Conservation (phyloP, 2,888 invertebrate genomes). For the Agrochola circellaris region DNA sequence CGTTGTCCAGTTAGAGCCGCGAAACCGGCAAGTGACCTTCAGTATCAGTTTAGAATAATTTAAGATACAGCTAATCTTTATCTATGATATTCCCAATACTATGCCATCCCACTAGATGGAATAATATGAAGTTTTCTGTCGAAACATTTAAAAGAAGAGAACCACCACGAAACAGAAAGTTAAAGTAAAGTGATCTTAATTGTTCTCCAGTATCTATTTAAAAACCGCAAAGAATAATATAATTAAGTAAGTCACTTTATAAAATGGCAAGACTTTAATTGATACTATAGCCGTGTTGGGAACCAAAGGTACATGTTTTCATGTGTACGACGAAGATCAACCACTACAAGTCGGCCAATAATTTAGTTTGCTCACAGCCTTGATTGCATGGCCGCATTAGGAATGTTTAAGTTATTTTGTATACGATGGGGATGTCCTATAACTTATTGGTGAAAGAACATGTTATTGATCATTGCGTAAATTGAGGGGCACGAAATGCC, state of each 20-base stretch:
- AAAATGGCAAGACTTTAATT: constrained; percentile 21
- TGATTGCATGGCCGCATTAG: constrained; percentile 1
- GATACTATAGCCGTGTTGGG: not conserved
- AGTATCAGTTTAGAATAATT: not conserved
- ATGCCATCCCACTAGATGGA: no score
- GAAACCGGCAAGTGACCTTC: not conserved
- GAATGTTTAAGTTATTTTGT: constrained; percentile 1
- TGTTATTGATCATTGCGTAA: not conserved
- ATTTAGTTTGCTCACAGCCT: constrained; percentile 8
- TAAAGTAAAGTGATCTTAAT: not conserved
- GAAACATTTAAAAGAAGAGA: constrained; percentile 1
- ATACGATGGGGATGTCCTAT: not conserved
- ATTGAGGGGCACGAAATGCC: not conserved
- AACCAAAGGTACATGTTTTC: constrained; percentile 2
- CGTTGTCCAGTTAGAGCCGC: no score
- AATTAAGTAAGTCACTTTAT: constrained; percentile 9
- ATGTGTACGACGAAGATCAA: constrained; percentile 5
- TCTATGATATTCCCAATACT: not conserved
- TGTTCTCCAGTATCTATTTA: not conserved
- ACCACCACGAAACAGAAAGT: not conserved
- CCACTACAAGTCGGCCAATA: not conserved
- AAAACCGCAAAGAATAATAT: constrained; percentile 14
- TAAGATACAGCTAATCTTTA: not conserved
- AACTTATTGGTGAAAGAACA: not conserved
- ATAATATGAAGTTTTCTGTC: not conserved